Percentiles rank a stretch among this genome's conserved stretches.
These are phyloP conservation scores for Podargus strigoides DNA, from an alignment of 2,797 vertebrate genomes.

Conservation along the genomic window DNA sequence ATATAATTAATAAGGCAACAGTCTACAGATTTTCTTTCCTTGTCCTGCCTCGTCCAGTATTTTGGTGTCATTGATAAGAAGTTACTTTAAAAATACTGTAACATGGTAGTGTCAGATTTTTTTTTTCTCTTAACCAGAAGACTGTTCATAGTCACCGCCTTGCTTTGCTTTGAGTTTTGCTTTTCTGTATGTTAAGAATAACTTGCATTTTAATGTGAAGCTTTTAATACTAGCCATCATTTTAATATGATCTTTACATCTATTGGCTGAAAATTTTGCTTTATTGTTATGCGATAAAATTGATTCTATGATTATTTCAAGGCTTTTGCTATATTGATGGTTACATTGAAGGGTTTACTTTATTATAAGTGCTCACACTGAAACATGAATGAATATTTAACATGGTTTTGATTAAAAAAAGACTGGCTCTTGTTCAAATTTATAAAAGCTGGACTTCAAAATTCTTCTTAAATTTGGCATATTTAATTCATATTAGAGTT, in stretches of 20 bases:
- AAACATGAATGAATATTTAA: constrained; percentile 56
- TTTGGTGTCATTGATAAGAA: not conserved
- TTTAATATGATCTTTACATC: not conserved
- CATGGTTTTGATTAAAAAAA: constrained; percentile 48
- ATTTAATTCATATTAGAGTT: constrained; percentile 37
- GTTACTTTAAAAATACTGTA: not conserved
- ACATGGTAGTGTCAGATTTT: not conserved
- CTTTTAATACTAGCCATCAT: not conserved
- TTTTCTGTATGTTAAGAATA: not conserved
- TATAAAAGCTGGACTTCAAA: constrained; percentile 11
- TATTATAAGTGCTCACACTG: constrained; percentile 2
- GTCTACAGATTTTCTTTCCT: not conserved
- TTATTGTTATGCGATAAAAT: not conserved
- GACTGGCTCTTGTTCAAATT: constrained; percentile 28
- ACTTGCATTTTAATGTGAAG: not conserved
- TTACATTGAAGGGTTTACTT: not conserved
- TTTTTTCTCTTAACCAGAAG: not conserved
- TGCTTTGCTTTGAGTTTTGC: not conserved
- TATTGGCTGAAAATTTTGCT: not conserved
- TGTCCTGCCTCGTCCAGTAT: accelerated
- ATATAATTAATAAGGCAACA: not conserved
- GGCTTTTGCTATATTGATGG: not conserved
- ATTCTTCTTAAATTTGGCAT: constrained; percentile 29
- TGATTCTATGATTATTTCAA: not conserved
- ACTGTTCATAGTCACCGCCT: not conserved